Evolutionary conservation across 2,113 vertebrate species (phyloP).

Genomic region (Oriolus oriolus): DNA sequence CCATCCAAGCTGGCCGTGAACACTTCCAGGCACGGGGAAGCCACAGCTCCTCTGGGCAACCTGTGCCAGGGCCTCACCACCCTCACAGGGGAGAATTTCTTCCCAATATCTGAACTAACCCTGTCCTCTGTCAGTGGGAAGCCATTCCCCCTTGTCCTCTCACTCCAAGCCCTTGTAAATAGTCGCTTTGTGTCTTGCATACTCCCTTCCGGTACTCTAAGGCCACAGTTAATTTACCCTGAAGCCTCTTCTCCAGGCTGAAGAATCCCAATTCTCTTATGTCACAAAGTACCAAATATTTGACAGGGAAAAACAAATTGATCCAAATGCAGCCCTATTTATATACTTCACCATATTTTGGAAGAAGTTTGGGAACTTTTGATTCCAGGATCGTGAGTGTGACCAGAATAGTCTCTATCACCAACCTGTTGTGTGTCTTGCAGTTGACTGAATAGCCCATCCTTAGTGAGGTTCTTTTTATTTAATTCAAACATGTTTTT

Average conservation of each 20-base stretch:
- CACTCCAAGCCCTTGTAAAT: background rate
- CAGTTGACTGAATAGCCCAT: background rate
- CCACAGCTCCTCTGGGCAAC: background rate
- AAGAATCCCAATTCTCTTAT: background rate
- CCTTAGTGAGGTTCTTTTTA: background rate
- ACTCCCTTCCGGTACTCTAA: background rate
- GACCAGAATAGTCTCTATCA: background rate
- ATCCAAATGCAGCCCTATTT: background rate
- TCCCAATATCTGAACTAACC: background rate
- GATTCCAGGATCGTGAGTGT: background rate
- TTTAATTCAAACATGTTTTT: background rate
- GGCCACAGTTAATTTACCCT: background rate
- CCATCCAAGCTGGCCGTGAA: background rate
- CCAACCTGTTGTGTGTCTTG: background rate
- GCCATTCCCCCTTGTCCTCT: background rate
- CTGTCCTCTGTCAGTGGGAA: background rate
- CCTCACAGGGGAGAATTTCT: background rate
- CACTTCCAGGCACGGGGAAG: background rate
- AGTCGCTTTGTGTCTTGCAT: background rate
- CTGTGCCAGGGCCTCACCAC: background rate
- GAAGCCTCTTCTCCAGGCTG: background rate
- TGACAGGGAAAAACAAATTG: background rate
- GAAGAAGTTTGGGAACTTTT: background rate
- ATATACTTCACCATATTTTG: background rate
- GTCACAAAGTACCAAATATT: background rate